Evolutionary conservation across 2,888 invertebrate species (phyloP).

Genomic region (Choreutis nemorana): DNA sequence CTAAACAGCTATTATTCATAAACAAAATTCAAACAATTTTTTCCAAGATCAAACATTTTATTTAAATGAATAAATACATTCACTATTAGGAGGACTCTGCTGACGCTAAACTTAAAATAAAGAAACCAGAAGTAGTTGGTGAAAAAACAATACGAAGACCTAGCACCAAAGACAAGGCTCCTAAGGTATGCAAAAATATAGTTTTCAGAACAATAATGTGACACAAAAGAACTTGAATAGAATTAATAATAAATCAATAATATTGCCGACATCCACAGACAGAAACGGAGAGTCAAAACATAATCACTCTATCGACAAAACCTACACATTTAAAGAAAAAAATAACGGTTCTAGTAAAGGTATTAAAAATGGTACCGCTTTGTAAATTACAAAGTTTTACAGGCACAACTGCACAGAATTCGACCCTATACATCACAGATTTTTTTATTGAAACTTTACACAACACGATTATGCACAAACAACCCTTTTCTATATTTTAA

Average conservation of each 20-base stretch:
- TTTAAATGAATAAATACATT: not conserved
- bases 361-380: conserved; percentile 22
- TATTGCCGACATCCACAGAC: conserved; percentile 31
- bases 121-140: conserved; percentile 56
- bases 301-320: conserved; percentile 21
- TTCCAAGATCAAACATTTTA: not conserved
- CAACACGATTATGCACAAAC: not conserved
- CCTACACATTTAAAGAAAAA: conserved; percentile 29
- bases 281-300: conserved; percentile 23
- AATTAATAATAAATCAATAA: conserved; percentile 5
- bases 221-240: conserved; percentile 6
- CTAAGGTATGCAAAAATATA: conserved; percentile 28
- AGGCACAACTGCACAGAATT: no score
- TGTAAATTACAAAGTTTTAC: not conserved
- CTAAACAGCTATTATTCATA: not conserved
- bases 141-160: conserved; percentile 54
- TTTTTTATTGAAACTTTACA: not conserved
- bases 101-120: conserved; percentile 53
- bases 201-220: not conserved
- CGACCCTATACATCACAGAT: no score
- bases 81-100: conserved; percentile 42
- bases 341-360: conserved; percentile 41
- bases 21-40: conserved; percentile 1
- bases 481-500: no score
- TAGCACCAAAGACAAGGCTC: conserved; percentile 33